Evolutionary conservation across 92 coral and sea anemone species (phyloP).

Genomic region (Zoanthus gigantus): DNA sequence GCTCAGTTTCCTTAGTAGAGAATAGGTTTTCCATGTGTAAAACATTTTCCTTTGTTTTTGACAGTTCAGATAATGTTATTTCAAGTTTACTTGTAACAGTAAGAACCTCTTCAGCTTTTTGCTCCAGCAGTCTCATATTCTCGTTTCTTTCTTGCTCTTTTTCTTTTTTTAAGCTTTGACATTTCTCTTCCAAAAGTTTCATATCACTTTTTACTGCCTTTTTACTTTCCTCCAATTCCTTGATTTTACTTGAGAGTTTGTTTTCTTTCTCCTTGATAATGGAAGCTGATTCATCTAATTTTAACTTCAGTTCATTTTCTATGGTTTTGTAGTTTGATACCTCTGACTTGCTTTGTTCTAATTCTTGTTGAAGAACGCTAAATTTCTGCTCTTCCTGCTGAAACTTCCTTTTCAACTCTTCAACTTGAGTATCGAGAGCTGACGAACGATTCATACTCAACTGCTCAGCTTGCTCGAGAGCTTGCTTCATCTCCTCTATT

Average conservation of each 20-base stretch:
- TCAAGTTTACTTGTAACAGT: slow-evolving; percentile 54
- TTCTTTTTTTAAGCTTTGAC: slow-evolving; percentile 62
- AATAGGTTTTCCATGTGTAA: slow-evolving; percentile 73
- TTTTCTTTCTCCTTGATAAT: slow-evolving; percentile 64
- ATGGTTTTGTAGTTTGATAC: slow-evolving; percentile 39
- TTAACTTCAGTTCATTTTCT: slow-evolving; percentile 37
- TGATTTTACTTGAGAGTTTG: slow-evolving; percentile 43
- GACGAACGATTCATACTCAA: slow-evolving; percentile 55
- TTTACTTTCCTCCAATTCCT: slow-evolving; percentile 52
- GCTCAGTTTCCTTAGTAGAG: slow-evolving; percentile 57
- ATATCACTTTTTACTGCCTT: slow-evolving; percentile 43
- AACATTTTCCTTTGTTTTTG: slow-evolving; percentile 61
- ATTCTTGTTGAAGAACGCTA: slow-evolving; percentile 53
- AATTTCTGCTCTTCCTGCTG: slow-evolving; percentile 61
- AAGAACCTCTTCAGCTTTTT: slow-evolving; percentile 64
- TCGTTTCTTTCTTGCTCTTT: slow-evolving; percentile 60
- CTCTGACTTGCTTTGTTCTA: slow-evolving; percentile 56
- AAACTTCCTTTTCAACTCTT: slow-evolving; percentile 58
- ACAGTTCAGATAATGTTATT: slow-evolving; percentile 58
- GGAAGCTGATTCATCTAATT: slow-evolving; percentile 20
- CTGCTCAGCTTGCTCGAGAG: slow-evolving; percentile 60
- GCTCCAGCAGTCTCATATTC: slow-evolving; percentile 58
- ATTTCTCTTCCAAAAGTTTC: slow-evolving; percentile 52
- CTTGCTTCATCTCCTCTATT: slow-evolving; percentile 60
- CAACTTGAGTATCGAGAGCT: slow-evolving; percentile 44